Base-by-base conservation (phyloP, 2,888 invertebrate species). In the Rhabditoides inermis region DNA sequence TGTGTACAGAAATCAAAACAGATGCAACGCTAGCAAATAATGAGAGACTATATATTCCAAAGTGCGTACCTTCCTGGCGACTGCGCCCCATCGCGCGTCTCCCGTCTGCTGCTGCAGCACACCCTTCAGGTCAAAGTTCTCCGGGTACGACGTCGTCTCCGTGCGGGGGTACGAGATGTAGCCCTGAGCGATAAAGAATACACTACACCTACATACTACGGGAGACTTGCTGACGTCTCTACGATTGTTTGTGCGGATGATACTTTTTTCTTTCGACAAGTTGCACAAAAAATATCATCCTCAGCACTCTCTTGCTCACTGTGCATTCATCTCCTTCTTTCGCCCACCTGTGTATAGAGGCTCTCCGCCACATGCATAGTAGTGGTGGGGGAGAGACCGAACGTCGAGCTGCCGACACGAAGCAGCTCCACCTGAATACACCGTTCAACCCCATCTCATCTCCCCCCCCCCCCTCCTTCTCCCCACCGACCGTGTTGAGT, bases 71-170 rank as follows among this genome's bases (percentile, higher is more conserved):
- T 85, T 83, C 12, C 83, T 81, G 0, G 87, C 88, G 46, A 85
- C 85, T 0, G 82, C 78, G 2, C 88, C 88, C 88, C 88, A 89
- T 58, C 86, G 86, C 1, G 82, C 77, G 55, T 84, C 85, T 66
- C 82, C 81, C 72, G 84, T 83, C 69, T 88, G 88, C 65, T 85
- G 84, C 42, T 83, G 76, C 12, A 82, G 73, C 45, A 78, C 77
- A 3, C 78, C 78, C 25, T 77, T 74, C 53, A 95, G 81, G 81
- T 98, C 94, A 78, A 89, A 95, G 79, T 89, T 92, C 69, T 88
- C 86, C 1, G 94, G 86, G 79, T 98, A 98, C 51, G 86, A 86
- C 0, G 92, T 95, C 1, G 98, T 98, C 81, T 98, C 98, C 1
- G 98, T 98, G 69, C 98, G 84, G 0, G 98, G 98, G 80, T 98